A percentile compares a stretch with the other conserved stretches of the same genome.
Conservation (phyloP, 1,140 invertebrate species). For the Saccostrea echinata region DNA sequence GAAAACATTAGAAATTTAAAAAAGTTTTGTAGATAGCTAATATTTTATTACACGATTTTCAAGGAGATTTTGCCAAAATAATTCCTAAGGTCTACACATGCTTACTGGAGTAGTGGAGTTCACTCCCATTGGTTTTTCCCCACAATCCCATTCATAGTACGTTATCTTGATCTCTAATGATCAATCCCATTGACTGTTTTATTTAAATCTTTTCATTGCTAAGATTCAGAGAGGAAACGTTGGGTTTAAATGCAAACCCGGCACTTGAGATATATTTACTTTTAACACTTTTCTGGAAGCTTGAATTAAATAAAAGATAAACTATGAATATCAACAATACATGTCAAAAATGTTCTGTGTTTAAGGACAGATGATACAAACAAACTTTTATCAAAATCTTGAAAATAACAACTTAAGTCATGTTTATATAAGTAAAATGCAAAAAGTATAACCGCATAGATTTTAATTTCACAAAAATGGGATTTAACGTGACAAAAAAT, state of each 20-base stretch:
- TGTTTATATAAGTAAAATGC: too few relatives aligned
- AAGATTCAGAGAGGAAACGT: neutral
- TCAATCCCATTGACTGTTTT: neutral
- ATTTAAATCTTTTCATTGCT: constrained; percentile 1
- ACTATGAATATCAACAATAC: neutral
- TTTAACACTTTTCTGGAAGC: neutral
- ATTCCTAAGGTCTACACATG: neutral
- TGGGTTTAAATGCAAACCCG: neutral
- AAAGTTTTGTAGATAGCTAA: neutral
- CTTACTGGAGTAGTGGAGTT: neutral
- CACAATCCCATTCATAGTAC: neutral
- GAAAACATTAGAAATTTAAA: neutral
- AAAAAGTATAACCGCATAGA: too few relatives aligned
- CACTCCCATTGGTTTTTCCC: neutral
- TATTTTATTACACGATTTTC: neutral
- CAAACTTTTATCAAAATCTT: too few relatives aligned
- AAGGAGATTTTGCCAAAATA: neutral
- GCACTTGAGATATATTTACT: constrained; percentile 11
- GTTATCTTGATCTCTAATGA: neutral
- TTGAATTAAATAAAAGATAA: neutral
- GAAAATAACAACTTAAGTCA: too few relatives aligned
- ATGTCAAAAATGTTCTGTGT: too few relatives aligned
- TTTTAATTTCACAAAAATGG: too few relatives aligned
- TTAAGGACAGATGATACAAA: too few relatives aligned
- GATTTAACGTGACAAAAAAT: too few relatives aligned